phyloP scores from a whole-genome alignment of 2,888 invertebrate genomes.

The Dasysyrphus albostriatus region DNA sequence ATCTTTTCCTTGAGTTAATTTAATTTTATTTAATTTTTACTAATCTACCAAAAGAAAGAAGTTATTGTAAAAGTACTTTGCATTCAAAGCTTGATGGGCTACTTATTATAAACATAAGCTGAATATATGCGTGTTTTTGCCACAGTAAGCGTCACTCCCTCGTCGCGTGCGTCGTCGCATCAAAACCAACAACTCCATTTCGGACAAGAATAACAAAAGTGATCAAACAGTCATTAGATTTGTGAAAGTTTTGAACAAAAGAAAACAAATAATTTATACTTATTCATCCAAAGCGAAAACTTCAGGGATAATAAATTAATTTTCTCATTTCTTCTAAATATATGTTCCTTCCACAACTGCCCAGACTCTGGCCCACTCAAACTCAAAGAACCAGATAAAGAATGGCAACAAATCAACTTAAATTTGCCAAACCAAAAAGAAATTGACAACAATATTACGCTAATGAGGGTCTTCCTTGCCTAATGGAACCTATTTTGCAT shows the following conservation, averaged over 20 bases:
- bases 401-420: conserved; percentile 44
- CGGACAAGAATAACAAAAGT: conserved; percentile 23
- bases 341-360: background rate
- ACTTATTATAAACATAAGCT: background rate
- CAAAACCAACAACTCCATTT: background rate
- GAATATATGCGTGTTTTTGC: background rate
- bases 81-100: background rate
- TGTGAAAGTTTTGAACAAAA: conserved; percentile 49
- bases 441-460: conserved; percentile 65
- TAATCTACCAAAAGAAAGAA: background rate
- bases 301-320: conserved; percentile 34
- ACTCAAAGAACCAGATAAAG: background rate
- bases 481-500: conserved; percentile 59
- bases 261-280: conserved; percentile 23
- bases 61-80: background rate
- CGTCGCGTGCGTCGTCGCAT: background rate
- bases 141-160: no score
- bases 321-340: background rate
- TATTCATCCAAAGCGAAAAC: conserved; percentile 19
- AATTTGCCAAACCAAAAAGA: conserved; percentile 54
- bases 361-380: conserved; percentile 9
- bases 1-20: background rate
- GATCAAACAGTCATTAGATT: conserved; percentile 36
- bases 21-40: no score
- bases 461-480: conserved; percentile 58